Conservation (phyloP, 2,888 invertebrate genomes). For the Aphrophora alni region DNA sequence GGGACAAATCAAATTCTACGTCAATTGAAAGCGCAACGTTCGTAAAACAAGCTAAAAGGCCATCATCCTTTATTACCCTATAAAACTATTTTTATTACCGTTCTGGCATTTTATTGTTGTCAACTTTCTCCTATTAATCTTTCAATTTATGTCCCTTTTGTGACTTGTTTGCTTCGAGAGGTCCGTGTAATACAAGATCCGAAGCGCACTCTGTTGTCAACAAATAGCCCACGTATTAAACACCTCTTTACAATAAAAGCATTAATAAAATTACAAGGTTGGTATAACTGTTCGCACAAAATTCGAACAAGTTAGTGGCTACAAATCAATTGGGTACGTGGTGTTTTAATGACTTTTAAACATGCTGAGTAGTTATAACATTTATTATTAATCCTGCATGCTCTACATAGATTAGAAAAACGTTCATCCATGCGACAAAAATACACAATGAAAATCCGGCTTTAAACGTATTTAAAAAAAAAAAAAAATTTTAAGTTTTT, state of each 20-base stretch:
- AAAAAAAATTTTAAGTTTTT: too few species aligned
- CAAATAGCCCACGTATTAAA: background rate
- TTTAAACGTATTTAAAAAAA: too few species aligned
- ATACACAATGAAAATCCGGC: too few species aligned
- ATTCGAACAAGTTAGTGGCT: background rate
- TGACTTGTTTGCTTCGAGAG: conserved; percentile 4
- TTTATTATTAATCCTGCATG: too few species aligned
- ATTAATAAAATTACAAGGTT: background rate
- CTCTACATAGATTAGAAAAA: too few species aligned
- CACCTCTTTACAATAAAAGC: background rate
- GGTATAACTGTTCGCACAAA: background rate
- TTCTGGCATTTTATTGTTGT: conserved; percentile 2
- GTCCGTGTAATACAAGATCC: background rate
- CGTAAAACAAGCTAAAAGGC: conserved; percentile 6
- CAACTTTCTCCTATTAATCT: conserved; percentile 9
- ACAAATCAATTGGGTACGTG: too few species aligned
- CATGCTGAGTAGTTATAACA: too few species aligned
- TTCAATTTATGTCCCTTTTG: conserved; percentile 6
- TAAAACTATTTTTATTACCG: conserved; percentile 9
- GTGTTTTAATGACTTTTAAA: too few species aligned
- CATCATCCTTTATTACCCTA: background rate
- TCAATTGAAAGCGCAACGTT: background rate
- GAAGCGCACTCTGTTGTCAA: background rate
- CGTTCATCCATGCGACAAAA: too few species aligned
- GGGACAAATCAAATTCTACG: background rate